Evolutionary conservation across 1,140 invertebrate species (phyloP).

Genomic region (Megathymus violae): DNA sequence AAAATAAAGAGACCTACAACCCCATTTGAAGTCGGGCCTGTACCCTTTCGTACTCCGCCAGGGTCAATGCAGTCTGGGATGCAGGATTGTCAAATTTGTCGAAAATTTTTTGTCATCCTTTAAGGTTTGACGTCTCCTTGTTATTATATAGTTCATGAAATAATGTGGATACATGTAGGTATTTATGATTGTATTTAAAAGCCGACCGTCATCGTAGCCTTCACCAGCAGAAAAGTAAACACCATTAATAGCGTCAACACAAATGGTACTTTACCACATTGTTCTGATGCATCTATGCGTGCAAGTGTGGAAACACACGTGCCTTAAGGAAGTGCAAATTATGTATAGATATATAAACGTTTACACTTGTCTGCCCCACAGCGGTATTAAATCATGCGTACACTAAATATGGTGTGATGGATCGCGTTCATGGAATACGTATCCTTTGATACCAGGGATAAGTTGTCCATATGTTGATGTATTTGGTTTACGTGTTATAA

Average conservation of each 20-base stretch:
- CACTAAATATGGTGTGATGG: conserved; percentile 30
- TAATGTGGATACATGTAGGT: neutral
- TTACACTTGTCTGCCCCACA: conserved; percentile 11
- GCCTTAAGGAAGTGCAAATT: conserved; percentile 24
- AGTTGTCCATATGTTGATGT: conserved; percentile 37
- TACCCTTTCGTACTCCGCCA: too few relatives aligned
- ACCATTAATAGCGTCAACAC: conserved; percentile 23
- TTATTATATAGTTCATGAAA: neutral
- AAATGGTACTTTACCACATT: conserved; percentile 5
- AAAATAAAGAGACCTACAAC: too few relatives aligned
- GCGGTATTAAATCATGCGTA: conserved; percentile 25
- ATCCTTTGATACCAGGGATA: conserved; percentile 27
- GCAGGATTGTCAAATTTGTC: too few relatives aligned
- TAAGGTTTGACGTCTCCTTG: neutral
- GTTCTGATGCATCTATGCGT: conserved; percentile 12
- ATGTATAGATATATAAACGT: conserved; percentile 27
- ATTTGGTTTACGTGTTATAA: conserved; percentile 38
- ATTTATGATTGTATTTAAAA: neutral
- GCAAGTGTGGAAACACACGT: conserved; percentile 14
- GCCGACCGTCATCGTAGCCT: neutral
- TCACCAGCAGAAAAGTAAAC: conserved; percentile 10
- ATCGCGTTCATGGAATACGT: conserved; percentile 28
- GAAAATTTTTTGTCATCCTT: too few relatives aligned
- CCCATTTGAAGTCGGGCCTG: too few relatives aligned
- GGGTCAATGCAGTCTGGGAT: too few relatives aligned